phyloP scores from a whole-genome alignment of 2,113 vertebrate genomes.

The Hirundichthys speculiger region DNA sequence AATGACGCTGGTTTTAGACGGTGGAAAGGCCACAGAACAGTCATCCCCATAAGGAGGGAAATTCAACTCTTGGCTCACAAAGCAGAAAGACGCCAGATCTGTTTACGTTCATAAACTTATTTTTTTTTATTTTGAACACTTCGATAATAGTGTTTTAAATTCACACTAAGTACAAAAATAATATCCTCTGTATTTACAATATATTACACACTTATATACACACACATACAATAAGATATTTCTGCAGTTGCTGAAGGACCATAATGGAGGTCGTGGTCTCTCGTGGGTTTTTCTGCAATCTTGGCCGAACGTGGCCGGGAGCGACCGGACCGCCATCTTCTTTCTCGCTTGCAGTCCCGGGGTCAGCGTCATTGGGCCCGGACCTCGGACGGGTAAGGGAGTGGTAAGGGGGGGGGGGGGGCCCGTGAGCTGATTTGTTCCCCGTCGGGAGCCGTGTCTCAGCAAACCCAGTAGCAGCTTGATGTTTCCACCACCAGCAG shows the following conservation, averaged over 20 bases:
- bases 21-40: slow-evolving; percentile 18
- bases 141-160: slow-evolving; percentile 79
- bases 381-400: slow-evolving; percentile 15
- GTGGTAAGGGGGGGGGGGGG: neutral
- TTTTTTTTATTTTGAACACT: slow-evolving; percentile 60
- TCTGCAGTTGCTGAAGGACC: slow-evolving; percentile 48
- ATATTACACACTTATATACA: slow-evolving; percentile 73
- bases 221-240: slow-evolving; percentile 34
- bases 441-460: slow-evolving; percentile 9
- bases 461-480: slow-evolving; percentile 65
- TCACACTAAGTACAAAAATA: slow-evolving; percentile 81
- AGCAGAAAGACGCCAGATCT: slow-evolving; percentile 9
- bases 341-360: slow-evolving; percentile 28
- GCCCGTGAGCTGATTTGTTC: slow-evolving; percentile 21
- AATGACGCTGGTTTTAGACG: slow-evolving; percentile 15
- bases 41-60: slow-evolving; percentile 9
- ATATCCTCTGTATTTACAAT: slow-evolving; percentile 79
- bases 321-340: slow-evolving; percentile 55
- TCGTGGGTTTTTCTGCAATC: slow-evolving; percentile 24
- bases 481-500: slow-evolving; percentile 30
- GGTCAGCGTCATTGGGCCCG: slow-evolving; percentile 47
- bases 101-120: slow-evolving; percentile 55
- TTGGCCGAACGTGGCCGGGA: slow-evolving; percentile 35
- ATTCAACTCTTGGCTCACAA: neutral
- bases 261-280: slow-evolving; percentile 32